Percentiles rank a stretch among this genome's conserved stretches.
Evolutionary conservation across 2,113 vertebrate species (phyloP).

Genomic region (Campylomormyrus tamandua): DNA sequence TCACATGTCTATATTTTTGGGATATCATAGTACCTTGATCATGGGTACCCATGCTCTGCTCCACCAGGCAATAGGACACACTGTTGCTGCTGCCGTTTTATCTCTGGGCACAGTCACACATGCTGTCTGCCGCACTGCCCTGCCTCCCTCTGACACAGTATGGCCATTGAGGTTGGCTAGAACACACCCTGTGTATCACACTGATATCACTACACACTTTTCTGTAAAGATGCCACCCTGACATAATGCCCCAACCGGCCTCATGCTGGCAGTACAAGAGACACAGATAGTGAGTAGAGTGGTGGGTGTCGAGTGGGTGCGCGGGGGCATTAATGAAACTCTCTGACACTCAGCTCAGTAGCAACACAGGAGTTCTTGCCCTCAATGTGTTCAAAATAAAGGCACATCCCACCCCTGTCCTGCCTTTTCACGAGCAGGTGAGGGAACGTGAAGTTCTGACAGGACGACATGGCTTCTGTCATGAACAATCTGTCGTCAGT

Average conservation of each 20-base stretch:
- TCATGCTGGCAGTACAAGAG: background rate
- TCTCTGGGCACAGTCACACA: background rate
- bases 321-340: background rate
- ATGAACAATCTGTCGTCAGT: slow-evolving; percentile 76
- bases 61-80: background rate
- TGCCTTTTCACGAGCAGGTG: background rate
- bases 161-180: background rate
- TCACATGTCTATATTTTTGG: background rate
- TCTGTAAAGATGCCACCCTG: background rate
- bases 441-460: slow-evolving; percentile 62
- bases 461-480: slow-evolving; percentile 75
- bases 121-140: background rate
- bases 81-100: background rate
- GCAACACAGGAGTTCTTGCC: background rate
- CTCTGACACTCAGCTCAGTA: background rate
- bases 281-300: background rate
- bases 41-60: background rate
- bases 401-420: background rate
- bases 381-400: background rate
- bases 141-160: background rate
- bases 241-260: background rate
- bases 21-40: background rate
- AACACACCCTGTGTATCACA: background rate
- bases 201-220: background rate
- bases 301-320: background rate